Evolutionary conservation across 2,797 vertebrate genomes (phyloP).

Genomic region (Pseudomugil tenellus): DNA sequence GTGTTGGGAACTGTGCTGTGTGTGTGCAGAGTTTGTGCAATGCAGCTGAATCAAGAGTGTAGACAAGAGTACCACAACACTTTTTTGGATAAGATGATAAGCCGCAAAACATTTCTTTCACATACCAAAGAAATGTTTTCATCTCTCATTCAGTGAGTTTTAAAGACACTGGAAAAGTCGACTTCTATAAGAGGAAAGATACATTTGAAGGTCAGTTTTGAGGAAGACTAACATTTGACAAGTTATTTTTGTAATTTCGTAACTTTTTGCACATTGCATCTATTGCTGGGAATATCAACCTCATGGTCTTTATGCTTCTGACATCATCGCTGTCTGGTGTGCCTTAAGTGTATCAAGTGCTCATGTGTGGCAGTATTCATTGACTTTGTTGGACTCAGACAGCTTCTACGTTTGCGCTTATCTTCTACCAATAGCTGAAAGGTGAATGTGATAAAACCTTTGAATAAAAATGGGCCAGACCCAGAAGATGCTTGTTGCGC

Average conservation of each 20-base stretch:
- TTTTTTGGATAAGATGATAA: background rate
- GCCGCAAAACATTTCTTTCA: background rate
- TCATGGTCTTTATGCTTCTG: constrained; percentile 7
- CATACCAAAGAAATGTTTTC: background rate
- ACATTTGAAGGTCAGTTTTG: background rate
- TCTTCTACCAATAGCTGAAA: background rate
- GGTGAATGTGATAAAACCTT: background rate
- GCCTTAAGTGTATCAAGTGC: constrained; percentile 23
- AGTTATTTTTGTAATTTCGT: background rate
- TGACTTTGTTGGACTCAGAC: constrained; percentile 10
- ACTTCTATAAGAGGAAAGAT: background rate
- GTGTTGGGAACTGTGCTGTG: constrained; percentile 11
- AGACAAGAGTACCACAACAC: background rate
- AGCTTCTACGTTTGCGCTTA: background rate
- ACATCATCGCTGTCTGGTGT: constrained; percentile 18
- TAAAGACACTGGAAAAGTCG: background rate
- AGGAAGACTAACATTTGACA: background rate
- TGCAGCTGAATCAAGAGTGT: background rate
- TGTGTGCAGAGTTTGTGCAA: background rate
- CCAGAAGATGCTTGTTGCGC: background rate
- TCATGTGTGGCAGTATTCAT: constrained; percentile 15
- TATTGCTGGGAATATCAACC: constrained; percentile 9
- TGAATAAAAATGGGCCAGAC: background rate
- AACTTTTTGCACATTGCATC: constrained; percentile 1
- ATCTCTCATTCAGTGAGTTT: background rate